phyloP scores from a whole-genome alignment of 1,140 invertebrate species.

The Eurosta solidaginis region DNA sequence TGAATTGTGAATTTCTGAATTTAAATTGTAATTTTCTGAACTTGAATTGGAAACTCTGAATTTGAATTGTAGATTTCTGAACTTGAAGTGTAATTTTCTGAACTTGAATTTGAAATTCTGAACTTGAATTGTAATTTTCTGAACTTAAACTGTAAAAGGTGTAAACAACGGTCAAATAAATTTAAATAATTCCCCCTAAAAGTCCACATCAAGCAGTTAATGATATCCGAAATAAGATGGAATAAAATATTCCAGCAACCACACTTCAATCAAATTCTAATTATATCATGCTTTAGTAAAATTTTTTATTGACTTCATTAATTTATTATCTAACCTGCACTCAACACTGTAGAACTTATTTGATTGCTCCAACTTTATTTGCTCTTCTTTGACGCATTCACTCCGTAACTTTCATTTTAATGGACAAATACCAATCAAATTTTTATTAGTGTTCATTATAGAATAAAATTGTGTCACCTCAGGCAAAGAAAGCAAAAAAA shows the following conservation, averaged over 20 bases:
- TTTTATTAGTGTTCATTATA: conserved; percentile 21
- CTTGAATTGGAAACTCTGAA: too few relatives aligned
- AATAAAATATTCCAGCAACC: background rate
- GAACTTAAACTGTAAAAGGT: too few relatives aligned
- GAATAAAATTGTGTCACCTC: conserved; percentile 14
- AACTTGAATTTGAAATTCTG: too few relatives aligned
- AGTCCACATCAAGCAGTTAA: background rate
- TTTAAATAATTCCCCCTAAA: too few relatives aligned
- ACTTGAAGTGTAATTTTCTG: too few relatives aligned
- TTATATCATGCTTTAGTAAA: background rate
- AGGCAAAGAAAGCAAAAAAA: background rate
- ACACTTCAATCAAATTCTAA: background rate
- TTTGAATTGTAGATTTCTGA: too few relatives aligned
- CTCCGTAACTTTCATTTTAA: too few relatives aligned
- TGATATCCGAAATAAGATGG: background rate
- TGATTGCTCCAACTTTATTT: background rate
- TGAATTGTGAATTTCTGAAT: too few relatives aligned
- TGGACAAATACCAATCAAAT: conserved; percentile 9
- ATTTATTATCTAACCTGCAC: background rate
- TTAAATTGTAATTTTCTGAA: too few relatives aligned
- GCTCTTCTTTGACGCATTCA: background rate
- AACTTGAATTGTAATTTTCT: too few relatives aligned
- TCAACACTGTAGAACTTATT: background rate
- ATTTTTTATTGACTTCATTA: background rate
- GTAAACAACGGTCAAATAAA: too few relatives aligned